Conservation (phyloP, 2,797 vertebrate genomes). For the Platalea minor region DNA sequence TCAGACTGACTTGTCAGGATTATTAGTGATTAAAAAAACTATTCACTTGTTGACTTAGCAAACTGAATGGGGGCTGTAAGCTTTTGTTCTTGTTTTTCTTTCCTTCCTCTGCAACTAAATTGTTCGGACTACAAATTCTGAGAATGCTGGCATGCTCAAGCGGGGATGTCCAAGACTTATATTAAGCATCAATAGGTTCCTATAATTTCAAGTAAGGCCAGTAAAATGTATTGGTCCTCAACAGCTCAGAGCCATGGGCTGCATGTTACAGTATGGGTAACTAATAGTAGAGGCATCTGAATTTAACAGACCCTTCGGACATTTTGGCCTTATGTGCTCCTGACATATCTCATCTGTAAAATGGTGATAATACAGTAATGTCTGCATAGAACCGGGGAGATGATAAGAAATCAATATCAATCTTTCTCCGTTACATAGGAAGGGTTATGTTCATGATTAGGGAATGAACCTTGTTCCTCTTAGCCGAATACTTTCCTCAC, state of each 20-base stretch:
- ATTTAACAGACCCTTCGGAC: not conserved
- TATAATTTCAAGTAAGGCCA: not conserved
- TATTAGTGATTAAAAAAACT: not conserved
- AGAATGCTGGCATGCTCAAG: not conserved
- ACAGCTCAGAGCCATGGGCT: not conserved
- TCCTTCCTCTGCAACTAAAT: not conserved
- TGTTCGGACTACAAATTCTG: not conserved
- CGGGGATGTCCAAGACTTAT: not conserved
- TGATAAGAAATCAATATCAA: not conserved
- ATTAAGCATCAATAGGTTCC: not conserved
- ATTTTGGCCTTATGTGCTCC: not conserved
- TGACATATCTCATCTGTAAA: not conserved
- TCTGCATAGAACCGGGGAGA: not conserved
- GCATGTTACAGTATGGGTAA: not conserved
- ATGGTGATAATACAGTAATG: not conserved
- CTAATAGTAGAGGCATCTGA: not conserved
- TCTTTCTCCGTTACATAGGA: not conserved
- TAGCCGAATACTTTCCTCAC: not conserved
- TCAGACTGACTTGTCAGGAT: not conserved
- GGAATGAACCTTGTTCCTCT: not conserved
- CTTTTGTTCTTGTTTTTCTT: not conserved
- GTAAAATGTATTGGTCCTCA: not conserved
- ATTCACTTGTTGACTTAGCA: not conserved
- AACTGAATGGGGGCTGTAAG: not conserved
- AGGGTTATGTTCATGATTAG: not conserved